Conservation (phyloP, 2,888 invertebrate genomes). For the Liodrosophila aerea region DNA sequence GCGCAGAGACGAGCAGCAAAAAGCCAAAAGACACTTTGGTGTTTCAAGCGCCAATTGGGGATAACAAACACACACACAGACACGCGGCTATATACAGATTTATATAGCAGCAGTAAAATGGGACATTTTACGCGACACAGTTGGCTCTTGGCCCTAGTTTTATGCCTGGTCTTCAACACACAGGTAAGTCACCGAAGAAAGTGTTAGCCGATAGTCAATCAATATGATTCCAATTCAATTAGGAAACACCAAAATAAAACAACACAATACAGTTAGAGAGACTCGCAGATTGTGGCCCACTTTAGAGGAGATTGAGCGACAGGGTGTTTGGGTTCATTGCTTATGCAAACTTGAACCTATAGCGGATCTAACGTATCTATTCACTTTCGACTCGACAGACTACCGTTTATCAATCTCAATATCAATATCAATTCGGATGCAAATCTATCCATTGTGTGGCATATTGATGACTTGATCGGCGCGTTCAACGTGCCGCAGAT, state of each 20-base stretch:
- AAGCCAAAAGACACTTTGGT: slow-evolving; percentile 45
- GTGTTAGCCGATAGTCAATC: slow-evolving; percentile 41
- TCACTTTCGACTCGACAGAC: slow-evolving; percentile 68
- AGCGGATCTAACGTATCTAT: slow-evolving; percentile 63
- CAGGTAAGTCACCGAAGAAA: slow-evolving; percentile 77
- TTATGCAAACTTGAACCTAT: slow-evolving; percentile 56
- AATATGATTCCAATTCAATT: slow-evolving; percentile 55
- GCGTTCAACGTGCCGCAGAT: slow-evolving; percentile 31
- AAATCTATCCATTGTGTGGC: slow-evolving; percentile 61
- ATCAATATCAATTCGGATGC: slow-evolving; percentile 75
- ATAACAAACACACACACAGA: slow-evolving; percentile 36
- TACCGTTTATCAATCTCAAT: slow-evolving; percentile 75
- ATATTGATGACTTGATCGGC: slow-evolving; percentile 54
- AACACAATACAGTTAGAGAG: slow-evolving; percentile 49
- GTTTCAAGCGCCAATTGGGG: slow-evolving; percentile 37
- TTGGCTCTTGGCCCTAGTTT: slow-evolving; percentile 79
- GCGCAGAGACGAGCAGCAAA: slow-evolving; percentile 25
- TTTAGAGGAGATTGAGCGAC: slow-evolving; percentile 30
- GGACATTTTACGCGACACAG: slow-evolving; percentile 80
- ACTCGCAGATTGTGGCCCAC: slow-evolving; percentile 52
- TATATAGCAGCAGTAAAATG: slow-evolving; percentile 72
- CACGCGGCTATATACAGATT: slow-evolving; percentile 29
- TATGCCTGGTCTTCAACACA: slow-evolving; percentile 81
- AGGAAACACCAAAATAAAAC: slow-evolving; percentile 42
- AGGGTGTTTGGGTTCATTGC: slow-evolving; percentile 43